These are phyloP conservation scores for Diorhabda sublineata DNA, from an alignment of 1,140 invertebrate species.

Conservation along the genomic window DNA sequence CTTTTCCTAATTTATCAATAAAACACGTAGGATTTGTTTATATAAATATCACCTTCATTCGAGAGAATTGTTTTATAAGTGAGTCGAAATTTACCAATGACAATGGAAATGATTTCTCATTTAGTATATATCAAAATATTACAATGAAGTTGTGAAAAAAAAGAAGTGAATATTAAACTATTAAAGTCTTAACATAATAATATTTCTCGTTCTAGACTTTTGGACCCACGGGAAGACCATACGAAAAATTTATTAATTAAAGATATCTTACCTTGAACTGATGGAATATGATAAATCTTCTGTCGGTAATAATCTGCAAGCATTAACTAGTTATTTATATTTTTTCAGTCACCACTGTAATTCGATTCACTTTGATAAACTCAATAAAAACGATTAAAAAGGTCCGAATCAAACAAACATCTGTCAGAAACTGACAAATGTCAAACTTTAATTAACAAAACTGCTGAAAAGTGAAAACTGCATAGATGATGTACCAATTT, in stretches of 20 bases:
- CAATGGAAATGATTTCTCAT: no score
- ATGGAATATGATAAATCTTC: no score
- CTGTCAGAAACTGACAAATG: neutral
- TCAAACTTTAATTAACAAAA: neutral
- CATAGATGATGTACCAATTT: no score
- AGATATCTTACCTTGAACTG: neutral
- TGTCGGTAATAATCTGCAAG: no score
- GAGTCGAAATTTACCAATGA: no score
- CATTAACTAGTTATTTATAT: neutral
- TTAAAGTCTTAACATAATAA: neutral
- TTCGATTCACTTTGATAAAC: neutral
- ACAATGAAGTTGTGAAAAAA: neutral
- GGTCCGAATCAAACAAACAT: neutral
- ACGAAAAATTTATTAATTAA: neutral
- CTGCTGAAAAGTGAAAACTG: neutral
- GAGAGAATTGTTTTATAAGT: no score
- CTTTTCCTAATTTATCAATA: neutral
- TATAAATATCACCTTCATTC: neutral
- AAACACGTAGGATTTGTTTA: neutral
- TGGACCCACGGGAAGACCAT: neutral
- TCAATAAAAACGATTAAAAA: neutral
- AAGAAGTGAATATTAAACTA: neutral
- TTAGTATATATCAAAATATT: no score
- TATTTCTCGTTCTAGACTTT: neutral
- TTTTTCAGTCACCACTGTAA: neutral